Evolutionary conservation across 2,888 invertebrate genomes (phyloP).

Genomic region (Urechis unicinctus): DNA sequence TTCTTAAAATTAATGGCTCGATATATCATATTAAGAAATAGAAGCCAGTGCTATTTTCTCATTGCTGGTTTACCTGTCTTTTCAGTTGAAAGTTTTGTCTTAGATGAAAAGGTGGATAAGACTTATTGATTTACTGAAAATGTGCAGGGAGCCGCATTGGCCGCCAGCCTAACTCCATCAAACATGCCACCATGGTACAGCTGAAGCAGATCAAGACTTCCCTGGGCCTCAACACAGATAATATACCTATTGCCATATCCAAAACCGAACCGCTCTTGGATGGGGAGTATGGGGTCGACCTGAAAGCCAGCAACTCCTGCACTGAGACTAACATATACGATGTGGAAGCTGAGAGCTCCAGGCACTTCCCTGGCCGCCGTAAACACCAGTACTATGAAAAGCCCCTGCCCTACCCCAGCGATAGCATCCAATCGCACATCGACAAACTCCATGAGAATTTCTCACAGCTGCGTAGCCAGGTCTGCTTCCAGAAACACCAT

Average conservation of each 20-base stretch:
- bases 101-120: no score
- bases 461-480: no score
- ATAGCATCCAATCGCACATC: no score
- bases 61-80: no score
- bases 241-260: not conserved
- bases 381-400: not conserved
- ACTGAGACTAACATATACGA: not conserved
- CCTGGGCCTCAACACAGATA: constrained; percentile 6
- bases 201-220: constrained; percentile 20
- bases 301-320: not conserved
- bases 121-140: no score
- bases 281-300: not conserved
- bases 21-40: no score
- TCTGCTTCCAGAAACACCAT: no score
- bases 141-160: constrained; percentile 43
- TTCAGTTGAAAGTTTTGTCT: no score
- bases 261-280: no score
- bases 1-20: not conserved
- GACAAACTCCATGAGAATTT: no score
- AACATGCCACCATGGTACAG: constrained; percentile 43
- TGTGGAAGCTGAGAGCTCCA: not conserved
- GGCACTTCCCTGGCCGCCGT: not conserved
- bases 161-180: constrained; percentile 47
- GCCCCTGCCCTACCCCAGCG: no score
- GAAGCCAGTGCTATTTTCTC: no score